These are phyloP conservation scores for Lochmaea crataegi DNA, from an alignment of 2,888 invertebrate species.

Conservation along the genomic window DNA sequence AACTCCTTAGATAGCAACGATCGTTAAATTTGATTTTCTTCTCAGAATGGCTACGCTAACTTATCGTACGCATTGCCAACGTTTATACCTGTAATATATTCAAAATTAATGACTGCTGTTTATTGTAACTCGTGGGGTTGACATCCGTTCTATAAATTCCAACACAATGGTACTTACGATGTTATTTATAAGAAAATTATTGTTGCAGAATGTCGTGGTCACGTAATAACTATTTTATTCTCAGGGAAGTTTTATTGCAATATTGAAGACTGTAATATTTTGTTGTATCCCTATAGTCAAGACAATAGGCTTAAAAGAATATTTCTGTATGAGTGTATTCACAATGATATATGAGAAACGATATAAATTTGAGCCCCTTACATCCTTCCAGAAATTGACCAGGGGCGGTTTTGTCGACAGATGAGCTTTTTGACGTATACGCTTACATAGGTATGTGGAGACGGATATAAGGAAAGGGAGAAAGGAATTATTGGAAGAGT, in stretches of 20 bases:
- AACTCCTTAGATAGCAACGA: conserved; percentile 15
- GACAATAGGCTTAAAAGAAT: too few species aligned
- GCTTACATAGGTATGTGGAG: too few species aligned
- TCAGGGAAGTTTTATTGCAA: background rate
- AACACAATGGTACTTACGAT: conserved; percentile 24
- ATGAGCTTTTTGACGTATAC: too few species aligned
- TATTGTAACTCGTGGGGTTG: conserved; percentile 29
- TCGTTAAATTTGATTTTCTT: conserved; percentile 19
- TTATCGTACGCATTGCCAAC: conserved; percentile 10
- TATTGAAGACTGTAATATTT: background rate
- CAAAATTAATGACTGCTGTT: conserved; percentile 31
- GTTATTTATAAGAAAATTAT: conserved; percentile 26
- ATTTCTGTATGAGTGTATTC: too few species aligned
- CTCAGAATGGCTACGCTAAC: conserved; percentile 13
- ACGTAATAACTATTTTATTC: conserved; percentile 16
- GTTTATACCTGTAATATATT: conserved; percentile 25
- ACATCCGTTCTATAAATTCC: conserved; percentile 29
- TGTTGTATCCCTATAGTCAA: background rate
- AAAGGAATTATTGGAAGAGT: too few species aligned
- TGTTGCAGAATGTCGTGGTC: conserved; percentile 23
- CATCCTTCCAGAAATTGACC: too few species aligned
- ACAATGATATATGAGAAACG: too few species aligned
- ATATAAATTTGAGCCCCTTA: too few species aligned
- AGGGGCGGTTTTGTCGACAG: too few species aligned
- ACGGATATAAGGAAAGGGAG: too few species aligned